Base-by-base conservation (phyloP, 2,113 vertebrate genomes). In the Amia ocellicauda region DNA sequence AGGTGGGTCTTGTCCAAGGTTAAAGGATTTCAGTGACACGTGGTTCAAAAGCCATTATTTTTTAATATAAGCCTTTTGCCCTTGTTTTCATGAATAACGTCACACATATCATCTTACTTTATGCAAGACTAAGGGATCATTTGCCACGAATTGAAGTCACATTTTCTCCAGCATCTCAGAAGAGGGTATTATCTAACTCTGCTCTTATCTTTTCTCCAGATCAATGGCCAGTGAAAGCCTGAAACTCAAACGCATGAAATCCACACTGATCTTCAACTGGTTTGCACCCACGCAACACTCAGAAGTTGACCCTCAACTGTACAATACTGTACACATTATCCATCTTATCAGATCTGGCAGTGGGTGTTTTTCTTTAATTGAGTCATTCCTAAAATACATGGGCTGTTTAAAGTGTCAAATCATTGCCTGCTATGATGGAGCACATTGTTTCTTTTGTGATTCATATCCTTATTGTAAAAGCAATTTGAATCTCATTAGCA, bases 81-180 rank as follows among this genome's bases (percentile, higher is more conserved):
- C 72, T 80, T 69, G 78, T 81, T 74, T 3, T 72, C 73, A 64
- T 80, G 76, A 85, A 81, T 83, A 82, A 87, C 84, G 75, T 73
- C 71, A 52, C 76, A 59, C 72, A 78, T 80, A 71, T 81, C 71
- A 61, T 11, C 5, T 7, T 1, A 36, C 11, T 36, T 36, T 11
- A 5, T 74, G 71, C 74, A 69, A 80, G 78, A 82, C 78, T 72
- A 71, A 77, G 76, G 81, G 80, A 83, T 85, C 80, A 80, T 79
- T 74, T 78, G 80, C 77, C 72, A 73, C 68, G 65, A 73, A 69
- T 62, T 64, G 28, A 57, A 55, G 69, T 52, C 77, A 74, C 73
- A 78, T 78, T 66, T 75, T 68, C 67, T 19, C 53, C 73, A 71
- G 73, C 70, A 68, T 66, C 76, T 76, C 67, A 80, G 77, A 82